These are phyloP conservation scores for Drosophila auraria DNA, from an alignment of 1,140 invertebrate species.

Conservation along the genomic window DNA sequence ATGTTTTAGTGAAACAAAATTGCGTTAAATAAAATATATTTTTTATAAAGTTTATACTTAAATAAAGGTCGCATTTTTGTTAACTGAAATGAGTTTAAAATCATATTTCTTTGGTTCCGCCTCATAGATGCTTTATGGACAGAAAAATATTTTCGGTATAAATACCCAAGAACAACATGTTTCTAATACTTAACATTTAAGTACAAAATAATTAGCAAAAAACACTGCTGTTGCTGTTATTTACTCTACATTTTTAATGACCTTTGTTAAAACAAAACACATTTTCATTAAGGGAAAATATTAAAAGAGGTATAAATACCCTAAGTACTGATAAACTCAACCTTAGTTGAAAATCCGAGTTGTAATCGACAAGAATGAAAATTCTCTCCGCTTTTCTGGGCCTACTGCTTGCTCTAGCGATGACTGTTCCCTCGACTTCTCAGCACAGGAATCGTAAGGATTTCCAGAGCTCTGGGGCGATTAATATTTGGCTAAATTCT, in stretches of 20 bases:
- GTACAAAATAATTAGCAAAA: too few species aligned
- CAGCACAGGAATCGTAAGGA: neutral
- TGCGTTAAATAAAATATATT: too few species aligned
- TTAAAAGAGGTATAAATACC: neutral
- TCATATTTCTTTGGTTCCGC: too few species aligned
- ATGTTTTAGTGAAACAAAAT: too few species aligned
- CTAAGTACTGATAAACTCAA: neutral
- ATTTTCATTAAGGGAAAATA: neutral
- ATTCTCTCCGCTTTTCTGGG: neutral
- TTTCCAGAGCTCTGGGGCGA: too few species aligned
- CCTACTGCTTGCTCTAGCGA: neutral
- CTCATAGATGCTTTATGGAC: neutral
- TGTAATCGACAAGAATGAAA: neutral
- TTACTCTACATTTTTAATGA: neutral
- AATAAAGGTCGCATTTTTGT: too few species aligned
- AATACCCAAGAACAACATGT: neutral
- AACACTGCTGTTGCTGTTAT: neutral
- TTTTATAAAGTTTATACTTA: too few species aligned
- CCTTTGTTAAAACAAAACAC: neutral
- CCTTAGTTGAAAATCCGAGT: neutral
- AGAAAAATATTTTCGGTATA: slow-evolving; percentile 20
- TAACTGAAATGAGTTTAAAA: neutral
- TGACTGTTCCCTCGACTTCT: neutral
- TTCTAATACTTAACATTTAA: too few species aligned
- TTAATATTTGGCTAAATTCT: neutral